These are phyloP conservation scores for Planococcus citri DNA, from an alignment of 1,140 invertebrate species.

Conservation along the genomic window DNA sequence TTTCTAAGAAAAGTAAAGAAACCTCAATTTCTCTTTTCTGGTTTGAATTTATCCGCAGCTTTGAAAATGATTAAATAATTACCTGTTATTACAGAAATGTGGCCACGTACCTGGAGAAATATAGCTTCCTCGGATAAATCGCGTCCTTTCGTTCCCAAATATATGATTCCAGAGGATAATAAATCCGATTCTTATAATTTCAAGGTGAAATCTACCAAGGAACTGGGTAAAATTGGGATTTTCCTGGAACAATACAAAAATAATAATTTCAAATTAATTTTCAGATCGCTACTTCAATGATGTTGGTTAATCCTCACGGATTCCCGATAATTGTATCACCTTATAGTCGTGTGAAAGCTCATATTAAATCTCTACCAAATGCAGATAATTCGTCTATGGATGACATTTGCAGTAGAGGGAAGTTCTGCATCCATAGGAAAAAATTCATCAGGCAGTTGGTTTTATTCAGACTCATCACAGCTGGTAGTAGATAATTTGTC, in stretches of 20 bases:
- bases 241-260: too few species aligned
- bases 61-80: too few species aligned
- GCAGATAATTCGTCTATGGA: not conserved
- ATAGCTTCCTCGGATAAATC: not conserved
- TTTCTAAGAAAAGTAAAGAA: not conserved
- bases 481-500: not conserved
- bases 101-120: not conserved
- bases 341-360: not conserved
- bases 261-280: not conserved
- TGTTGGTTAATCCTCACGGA: not conserved
- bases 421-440: not conserved
- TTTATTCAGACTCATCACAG: not conserved
- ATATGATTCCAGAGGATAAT: not conserved
- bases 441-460: not conserved
- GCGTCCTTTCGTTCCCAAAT: not conserved
- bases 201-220: not conserved
- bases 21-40: too few species aligned
- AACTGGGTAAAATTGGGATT: too few species aligned
- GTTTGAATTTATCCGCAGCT: too few species aligned
- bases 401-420: not conserved
- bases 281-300: not conserved
- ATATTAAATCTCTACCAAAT: not conserved
- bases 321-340: not conserved
- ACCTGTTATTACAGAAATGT: not conserved
- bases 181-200: not conserved